phyloP scores from a whole-genome alignment of 2,113 vertebrate genomes.

The Toxostoma redivivum region DNA sequence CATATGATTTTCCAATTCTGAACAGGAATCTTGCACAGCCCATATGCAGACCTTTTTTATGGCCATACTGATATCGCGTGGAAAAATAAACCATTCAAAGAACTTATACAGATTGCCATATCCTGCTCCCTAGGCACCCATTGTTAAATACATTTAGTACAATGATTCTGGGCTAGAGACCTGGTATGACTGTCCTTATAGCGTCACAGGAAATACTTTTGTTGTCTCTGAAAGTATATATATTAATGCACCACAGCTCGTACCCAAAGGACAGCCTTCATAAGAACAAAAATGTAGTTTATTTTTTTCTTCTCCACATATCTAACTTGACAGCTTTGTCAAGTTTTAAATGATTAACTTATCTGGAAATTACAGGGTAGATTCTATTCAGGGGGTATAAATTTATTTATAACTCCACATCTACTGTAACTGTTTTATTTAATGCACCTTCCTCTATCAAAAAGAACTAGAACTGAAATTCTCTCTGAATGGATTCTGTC shows the following conservation, averaged over 20 bases:
- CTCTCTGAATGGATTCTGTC: not conserved
- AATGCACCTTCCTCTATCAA: not conserved
- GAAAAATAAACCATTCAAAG: not conserved
- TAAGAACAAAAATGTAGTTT: not conserved
- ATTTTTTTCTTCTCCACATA: too few relatives aligned
- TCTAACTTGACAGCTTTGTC: not conserved
- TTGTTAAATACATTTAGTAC: not conserved
- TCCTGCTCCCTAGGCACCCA: not conserved
- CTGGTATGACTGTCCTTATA: not conserved
- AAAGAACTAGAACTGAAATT: not conserved
- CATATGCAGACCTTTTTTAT: not conserved
- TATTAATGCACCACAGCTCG: not conserved
- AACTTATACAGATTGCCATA: not conserved
- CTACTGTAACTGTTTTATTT: not conserved
- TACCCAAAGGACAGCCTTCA: not conserved
- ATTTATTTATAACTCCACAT: not conserved
- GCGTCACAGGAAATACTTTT: not conserved
- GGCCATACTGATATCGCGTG: accelerated
- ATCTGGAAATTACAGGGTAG: not conserved
- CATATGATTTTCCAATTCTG: not conserved
- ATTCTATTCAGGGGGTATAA: not conserved
- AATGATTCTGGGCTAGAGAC: not conserved
- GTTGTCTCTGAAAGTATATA: not conserved
- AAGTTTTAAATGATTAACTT: not conserved
- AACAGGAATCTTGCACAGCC: not conserved